Conservation (phyloP, 1,140 invertebrate genomes). For the Leptoteleia sp. region DNA sequence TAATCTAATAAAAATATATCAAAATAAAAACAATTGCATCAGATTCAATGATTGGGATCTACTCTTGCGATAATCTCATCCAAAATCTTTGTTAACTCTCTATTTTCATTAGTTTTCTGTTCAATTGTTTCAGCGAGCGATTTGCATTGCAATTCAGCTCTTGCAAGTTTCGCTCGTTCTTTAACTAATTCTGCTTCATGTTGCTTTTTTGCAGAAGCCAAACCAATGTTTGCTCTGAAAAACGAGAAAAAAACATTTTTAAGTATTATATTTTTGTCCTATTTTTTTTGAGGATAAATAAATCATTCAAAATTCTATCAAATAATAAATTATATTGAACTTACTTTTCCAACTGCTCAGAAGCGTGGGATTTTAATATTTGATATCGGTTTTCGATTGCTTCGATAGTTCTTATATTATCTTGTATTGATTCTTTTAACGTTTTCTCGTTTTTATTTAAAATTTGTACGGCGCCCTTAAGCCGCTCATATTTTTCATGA, state of each 20-base stretch:
- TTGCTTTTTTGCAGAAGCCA: conserved; percentile 82
- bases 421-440: conserved; percentile 84
- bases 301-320: too few species aligned
- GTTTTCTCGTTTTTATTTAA: conserved; percentile 82
- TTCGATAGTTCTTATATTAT: conserved; percentile 83
- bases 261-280: too few species aligned
- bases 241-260: too few species aligned
- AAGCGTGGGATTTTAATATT: conserved; percentile 84
- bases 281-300: too few species aligned
- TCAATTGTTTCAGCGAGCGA: conserved; percentile 84
- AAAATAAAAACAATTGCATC: conserved; percentile 29
- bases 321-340: too few species aligned
- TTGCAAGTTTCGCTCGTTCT: conserved; percentile 84
- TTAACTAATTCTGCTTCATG: conserved; percentile 84
- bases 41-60: conserved; percentile 33
- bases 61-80: conserved; percentile 85
- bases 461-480: conserved; percentile 84
- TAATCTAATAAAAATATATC: conserved; percentile 34
- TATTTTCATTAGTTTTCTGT: conserved; percentile 85
- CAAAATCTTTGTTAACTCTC: conserved; percentile 85
- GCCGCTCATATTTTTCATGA: conserved; percentile 85
- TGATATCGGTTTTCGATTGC: conserved; percentile 84
- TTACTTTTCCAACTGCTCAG: conserved; percentile 84
- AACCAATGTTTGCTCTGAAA: conserved; percentile 84
- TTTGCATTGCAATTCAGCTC: conserved; percentile 72